phyloP scores from a whole-genome alignment of 1,140 invertebrate species.

The Gonatopus flavifemur region DNA sequence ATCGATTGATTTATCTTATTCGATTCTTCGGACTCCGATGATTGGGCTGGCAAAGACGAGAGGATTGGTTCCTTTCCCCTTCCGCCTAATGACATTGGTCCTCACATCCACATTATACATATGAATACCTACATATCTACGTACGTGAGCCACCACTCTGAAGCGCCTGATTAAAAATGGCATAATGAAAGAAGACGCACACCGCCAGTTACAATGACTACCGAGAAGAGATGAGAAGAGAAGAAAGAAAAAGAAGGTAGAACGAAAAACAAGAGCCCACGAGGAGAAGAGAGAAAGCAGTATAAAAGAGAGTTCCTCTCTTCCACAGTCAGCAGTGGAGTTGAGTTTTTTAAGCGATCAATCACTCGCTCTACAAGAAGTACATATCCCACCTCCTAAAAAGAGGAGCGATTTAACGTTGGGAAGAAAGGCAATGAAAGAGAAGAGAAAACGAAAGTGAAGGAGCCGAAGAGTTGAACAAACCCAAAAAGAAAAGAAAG shows the following conservation, averaged over 20 bases:
- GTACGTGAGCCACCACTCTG: too few relatives aligned
- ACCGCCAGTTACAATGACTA: conserved; percentile 32
- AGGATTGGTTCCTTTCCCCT: not conserved
- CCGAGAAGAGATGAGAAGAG: conserved; percentile 22
- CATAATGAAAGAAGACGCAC: conserved; percentile 48
- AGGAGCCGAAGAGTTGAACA: not conserved
- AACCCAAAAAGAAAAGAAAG: not conserved
- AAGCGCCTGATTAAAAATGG: conserved; percentile 50
- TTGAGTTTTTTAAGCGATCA: conserved; percentile 48
- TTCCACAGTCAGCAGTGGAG: conserved; percentile 18
- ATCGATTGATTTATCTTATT: conserved; percentile 50
- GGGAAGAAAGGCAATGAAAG: conserved; percentile 13
- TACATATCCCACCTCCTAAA: conserved; percentile 38
- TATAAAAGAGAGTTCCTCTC: too few relatives aligned
- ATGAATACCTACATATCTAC: too few relatives aligned
- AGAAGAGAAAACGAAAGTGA: conserved; percentile 18
- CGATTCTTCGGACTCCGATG: conserved; percentile 27
- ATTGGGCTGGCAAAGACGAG: too few relatives aligned
- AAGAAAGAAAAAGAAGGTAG: conserved; percentile 1
- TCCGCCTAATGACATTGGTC: conserved; percentile 34
- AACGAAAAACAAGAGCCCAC: conserved; percentile 3
- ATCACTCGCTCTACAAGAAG: conserved; percentile 46
- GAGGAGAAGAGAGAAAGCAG: conserved; percentile 14
- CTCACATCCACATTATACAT: conserved; percentile 17
- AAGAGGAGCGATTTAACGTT: conserved; percentile 7